Evolutionary conservation across 2,113 vertebrate genomes (phyloP), one percentile per base, ranked within the genome.

Genomic region (Colossoma macropomum): DNA sequence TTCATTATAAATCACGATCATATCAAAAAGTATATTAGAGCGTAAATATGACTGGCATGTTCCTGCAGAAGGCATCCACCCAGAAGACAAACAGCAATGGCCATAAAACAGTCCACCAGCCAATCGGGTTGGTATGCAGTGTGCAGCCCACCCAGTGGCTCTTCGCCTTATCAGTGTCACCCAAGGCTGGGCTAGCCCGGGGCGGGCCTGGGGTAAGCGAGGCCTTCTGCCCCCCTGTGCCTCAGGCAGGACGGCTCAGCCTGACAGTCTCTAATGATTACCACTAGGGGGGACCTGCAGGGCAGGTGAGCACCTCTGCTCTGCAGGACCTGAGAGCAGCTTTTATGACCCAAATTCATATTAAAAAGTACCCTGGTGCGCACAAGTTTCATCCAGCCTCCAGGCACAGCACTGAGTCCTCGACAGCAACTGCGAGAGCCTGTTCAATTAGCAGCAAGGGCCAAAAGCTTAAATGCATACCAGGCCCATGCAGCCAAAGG

Each of bases 241-340:
- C 88, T 79, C 66, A 30, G 85, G 91, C 85, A 78, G 83, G 83
- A 80, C 56, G 82, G 87, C 87, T 89, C 81, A 79, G 81, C 86
- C 91, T 91, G 87, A 88, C 72, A 74, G 85, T 79, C 86, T 83
- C 71, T 90, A 79, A 86, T 90, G 91, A 92, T 92, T 89, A 90
- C 74, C 89, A 87, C 82, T 66, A 27, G 69, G 81, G 80, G 91
- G 84, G 70, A 21, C 56, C 87, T 83, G 75, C 60, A 79, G 86
- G 89, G 77, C 78, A 86, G 88, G 15, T 91, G 88, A 91, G 81
- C 87, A 83, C 85, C 80, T 84, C 84, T 79, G 86, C 76, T 85
- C 86, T 77, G 59, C 15, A 54, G 81, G 84, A 30, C 45, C 75
- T 21, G 80, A 62, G 80, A 77, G 88, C 87, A 89, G 88, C 88